These are phyloP conservation scores for Nephrotoma appendiculata DNA, from an alignment of 2,888 invertebrate species.

Conservation along the genomic window DNA sequence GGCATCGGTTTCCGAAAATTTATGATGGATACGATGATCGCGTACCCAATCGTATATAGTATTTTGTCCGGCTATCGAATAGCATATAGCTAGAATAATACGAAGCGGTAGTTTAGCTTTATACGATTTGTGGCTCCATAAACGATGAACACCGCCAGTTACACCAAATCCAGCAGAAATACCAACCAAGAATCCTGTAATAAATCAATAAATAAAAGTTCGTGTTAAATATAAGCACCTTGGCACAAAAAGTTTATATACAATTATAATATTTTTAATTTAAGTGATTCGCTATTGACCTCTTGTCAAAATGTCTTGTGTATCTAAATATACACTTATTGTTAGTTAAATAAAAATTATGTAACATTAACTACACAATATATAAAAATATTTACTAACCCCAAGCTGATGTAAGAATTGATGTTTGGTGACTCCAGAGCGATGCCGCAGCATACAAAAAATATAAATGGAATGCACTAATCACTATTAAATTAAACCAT, in stretches of 20 bases:
- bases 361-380: background rate
- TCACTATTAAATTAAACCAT: constrained; percentile 44
- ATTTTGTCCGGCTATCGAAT: constrained; percentile 56
- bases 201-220: background rate
- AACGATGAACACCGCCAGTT: constrained; percentile 52
- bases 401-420: constrained; percentile 21
- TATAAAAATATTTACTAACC: constrained; percentile 15
- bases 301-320: background rate
- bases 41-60: constrained; percentile 78
- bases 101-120: constrained; percentile 48
- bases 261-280: background rate
- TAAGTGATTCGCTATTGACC: background rate
- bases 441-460: constrained; percentile 13
- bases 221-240: background rate
- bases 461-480: constrained; percentile 37
- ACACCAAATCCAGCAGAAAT: constrained; percentile 47
- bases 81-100: constrained; percentile 42
- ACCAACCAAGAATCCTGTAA: constrained; percentile 37
- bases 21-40: constrained; percentile 67
- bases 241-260: background rate
- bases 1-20: constrained; percentile 68
- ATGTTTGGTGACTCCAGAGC: constrained; percentile 36
- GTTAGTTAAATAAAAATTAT: background rate
- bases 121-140: constrained; percentile 51
- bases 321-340: background rate